These are phyloP conservation scores for Botrylloides violaceus DNA, from an alignment of 23 tunicate genomes.

Conservation along the genomic window DNA sequence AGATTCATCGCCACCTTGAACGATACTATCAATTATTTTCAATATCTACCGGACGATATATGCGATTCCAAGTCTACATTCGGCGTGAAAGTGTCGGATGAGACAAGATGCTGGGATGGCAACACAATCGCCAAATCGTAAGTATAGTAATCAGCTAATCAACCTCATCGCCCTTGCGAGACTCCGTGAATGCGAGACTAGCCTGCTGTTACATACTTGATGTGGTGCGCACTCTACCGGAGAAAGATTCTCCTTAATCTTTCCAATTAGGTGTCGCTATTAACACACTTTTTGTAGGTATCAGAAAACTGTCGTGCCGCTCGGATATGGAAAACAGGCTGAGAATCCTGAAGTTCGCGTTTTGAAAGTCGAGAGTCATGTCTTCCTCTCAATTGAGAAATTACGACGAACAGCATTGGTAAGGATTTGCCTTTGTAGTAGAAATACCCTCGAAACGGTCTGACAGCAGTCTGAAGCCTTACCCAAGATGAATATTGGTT, in stretches of 20 bases:
- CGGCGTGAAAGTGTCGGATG: slow-evolving; percentile 15
- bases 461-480: too few species aligned
- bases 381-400: slow-evolving; percentile 18
- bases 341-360: slow-evolving; percentile 48
- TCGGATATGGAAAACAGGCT: slow-evolving; percentile 23
- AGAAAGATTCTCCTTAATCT: too few species aligned
- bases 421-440: neutral
- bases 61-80: slow-evolving; percentile 11
- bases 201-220: too few species aligned
- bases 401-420: slow-evolving; percentile 32
- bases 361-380: slow-evolving; percentile 12
- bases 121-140: slow-evolving; percentile 13
- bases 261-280: too few species aligned
- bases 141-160: too few species aligned
- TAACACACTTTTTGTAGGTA: slow-evolving; percentile 38
- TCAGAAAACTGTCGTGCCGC: slow-evolving; percentile 16
- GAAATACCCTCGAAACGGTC: too few species aligned
- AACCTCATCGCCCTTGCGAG: too few species aligned
- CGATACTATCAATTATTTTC: slow-evolving; percentile 24
- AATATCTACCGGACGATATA: slow-evolving; percentile 30
- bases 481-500: too few species aligned
- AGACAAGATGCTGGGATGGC: slow-evolving; percentile 51
- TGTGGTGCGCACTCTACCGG: too few species aligned
- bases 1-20: slow-evolving; percentile 36
- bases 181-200: too few species aligned